phyloP scores from a whole-genome alignment of 92 coral and sea anemone genomes.

The Micromussa lordhowensis region DNA sequence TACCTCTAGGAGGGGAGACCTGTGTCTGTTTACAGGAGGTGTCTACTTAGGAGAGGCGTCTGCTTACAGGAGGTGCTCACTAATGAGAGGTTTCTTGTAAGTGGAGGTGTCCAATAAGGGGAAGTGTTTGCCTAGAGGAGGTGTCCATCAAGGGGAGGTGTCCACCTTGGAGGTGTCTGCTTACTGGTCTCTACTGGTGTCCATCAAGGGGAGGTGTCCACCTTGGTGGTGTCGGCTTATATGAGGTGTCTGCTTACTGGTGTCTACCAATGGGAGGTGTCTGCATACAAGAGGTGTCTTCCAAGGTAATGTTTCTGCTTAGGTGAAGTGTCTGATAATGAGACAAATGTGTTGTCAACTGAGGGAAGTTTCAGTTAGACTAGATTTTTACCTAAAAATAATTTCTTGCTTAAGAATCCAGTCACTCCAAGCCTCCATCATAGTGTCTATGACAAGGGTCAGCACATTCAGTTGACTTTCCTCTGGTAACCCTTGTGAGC shows the following conservation, averaged over 20 bases:
- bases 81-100: too few species aligned
- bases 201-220: not conserved
- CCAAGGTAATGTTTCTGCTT: not conserved
- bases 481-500: constrained; percentile 66
- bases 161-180: too few species aligned
- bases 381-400: constrained; percentile 77
- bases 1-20: too few species aligned
- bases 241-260: too few species aligned
- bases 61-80: not conserved
- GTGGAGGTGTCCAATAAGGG: not conserved
- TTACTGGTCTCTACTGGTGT: too few species aligned
- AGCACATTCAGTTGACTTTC: constrained; percentile 71
- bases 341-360: too few species aligned
- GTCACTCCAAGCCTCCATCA: constrained; percentile 97
- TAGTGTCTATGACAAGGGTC: constrained; percentile 72
- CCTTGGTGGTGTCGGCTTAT: too few species aligned
- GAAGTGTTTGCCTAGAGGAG: not conserved
- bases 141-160: not conserved
- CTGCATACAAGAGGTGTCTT: too few species aligned
- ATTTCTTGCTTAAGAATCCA: constrained; percentile 88
- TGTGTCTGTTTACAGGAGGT: not conserved
- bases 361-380: not conserved
- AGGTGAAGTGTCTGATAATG: not conserved
- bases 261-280: too few species aligned
- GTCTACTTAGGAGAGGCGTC: not conserved